Conservation (phyloP, 2,797 vertebrate species). For the Microctenopoma stevenorrisi region DNA sequence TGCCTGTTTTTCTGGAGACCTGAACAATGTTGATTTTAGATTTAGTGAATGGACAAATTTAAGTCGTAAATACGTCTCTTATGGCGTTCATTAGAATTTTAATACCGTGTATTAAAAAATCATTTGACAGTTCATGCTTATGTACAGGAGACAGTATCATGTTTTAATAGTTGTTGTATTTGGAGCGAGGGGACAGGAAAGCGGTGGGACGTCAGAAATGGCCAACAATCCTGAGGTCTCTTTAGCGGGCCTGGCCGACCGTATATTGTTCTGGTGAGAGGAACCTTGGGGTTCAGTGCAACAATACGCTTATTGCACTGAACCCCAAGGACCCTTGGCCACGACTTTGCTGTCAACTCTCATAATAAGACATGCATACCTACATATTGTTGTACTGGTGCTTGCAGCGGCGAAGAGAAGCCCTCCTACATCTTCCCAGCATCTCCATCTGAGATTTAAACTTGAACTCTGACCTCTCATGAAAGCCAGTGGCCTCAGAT, state of each 20-base stretch:
- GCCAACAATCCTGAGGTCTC: conserved; percentile 79
- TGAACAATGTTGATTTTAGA: conserved; percentile 1
- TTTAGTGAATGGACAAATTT: conserved; percentile 16
- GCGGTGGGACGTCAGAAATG: conserved; percentile 50
- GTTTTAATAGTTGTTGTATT: conserved; percentile 73
- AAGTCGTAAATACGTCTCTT: conserved; percentile 20
- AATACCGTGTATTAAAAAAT: conserved; percentile 39
- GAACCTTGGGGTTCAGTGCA: conserved; percentile 15
- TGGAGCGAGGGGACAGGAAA: conserved; percentile 71
- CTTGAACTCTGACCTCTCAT: conserved; percentile 66
- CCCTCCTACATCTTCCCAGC: conserved; percentile 34
- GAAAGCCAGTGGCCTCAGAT: conserved; percentile 32
- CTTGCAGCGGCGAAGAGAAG: conserved; percentile 21
- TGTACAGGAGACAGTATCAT: conserved; percentile 51
- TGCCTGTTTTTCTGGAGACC: neutral
- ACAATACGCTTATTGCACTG: conserved; percentile 17
- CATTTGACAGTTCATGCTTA: conserved; percentile 47
- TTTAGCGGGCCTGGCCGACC: conserved; percentile 63
- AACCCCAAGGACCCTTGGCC: conserved; percentile 23
- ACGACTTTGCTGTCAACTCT: conserved; percentile 67
- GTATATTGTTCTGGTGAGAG: conserved; percentile 65
- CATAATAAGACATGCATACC: conserved; percentile 27
- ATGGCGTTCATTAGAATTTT: conserved; percentile 21
- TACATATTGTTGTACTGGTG: conserved; percentile 30
- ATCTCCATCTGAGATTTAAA: conserved; percentile 57